Evolutionary conservation across 2,888 invertebrate species (phyloP), one percentile per base, ranked within the genome.

Genomic region (Amphimallon solstitiale): DNA sequence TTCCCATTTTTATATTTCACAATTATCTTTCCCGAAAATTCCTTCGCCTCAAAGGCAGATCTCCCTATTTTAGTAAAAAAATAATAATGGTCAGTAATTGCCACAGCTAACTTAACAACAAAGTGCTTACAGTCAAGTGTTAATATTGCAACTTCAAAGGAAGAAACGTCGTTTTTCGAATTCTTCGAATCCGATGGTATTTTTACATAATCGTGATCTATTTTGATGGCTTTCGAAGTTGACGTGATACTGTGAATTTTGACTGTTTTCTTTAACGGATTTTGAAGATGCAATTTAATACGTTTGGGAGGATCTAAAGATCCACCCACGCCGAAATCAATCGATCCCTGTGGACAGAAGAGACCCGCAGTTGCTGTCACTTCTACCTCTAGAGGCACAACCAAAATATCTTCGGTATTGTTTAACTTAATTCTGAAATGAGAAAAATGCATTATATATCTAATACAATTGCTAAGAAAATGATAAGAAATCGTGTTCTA

Each of bases 301-400:
- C 80, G 82, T 72, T 83, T 87, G 6, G 91, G 88, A 54, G 86
- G 83, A 77, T 92, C 91, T 63, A 88, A 82, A 23, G 90, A 89
- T 54, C 92, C 89, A 54, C 94, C 85, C 67, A 93, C 87, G 34
- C 95, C 95, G 82, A 95, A 94, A 83, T 95, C 93, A 34, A 95
- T 84, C 66, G 90, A 82, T 63, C 88, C 88, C 77, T 90, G 89
- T n/a, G 92, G 89, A 73, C 92, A 88, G 82, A 92, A 94, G 66
- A 94, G 85, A 54, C 93, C 92, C 70, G 90, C 86, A 65, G 85
- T 85, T 19, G 88, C 82, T 68, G 82, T 81, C 63, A 94, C 92
- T 84, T 94, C 92, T 62, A 95, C 90, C 84, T 94, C 94, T 49
- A 95, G 87, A 29, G 94, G 94, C 70, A 95, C 87, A 70, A 95